Conservation (phyloP, 2,797 vertebrate species). For the Gallinago nigripennis region DNA sequence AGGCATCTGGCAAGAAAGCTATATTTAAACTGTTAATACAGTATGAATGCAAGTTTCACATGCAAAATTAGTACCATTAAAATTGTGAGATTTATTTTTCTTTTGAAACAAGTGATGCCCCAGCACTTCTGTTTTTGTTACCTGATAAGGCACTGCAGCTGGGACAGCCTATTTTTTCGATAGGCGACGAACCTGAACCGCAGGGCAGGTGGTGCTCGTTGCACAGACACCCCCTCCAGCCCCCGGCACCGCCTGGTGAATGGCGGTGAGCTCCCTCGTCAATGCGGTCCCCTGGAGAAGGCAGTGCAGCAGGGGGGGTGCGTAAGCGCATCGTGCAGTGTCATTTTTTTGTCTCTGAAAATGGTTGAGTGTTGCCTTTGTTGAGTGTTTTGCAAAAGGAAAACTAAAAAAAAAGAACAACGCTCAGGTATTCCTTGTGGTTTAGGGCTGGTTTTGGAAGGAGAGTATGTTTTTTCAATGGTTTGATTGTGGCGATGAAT, state of each 20-base stretch:
- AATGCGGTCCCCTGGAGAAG: not conserved
- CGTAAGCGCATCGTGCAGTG: fast-evolving
- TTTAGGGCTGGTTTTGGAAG: not conserved
- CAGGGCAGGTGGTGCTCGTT: conserved; percentile 16
- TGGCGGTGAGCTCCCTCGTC: not conserved
- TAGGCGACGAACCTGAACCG: not conserved
- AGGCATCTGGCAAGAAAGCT: conserved; percentile 72
- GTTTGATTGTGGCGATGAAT: not conserved
- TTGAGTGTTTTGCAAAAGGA: not conserved
- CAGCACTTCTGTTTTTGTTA: conserved; percentile 41
- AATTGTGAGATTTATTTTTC: conserved; percentile 64
- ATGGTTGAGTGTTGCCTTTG: not conserved
- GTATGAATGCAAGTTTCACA: conserved; percentile 69
- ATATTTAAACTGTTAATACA: conserved; percentile 74
- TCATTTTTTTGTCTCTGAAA: not conserved
- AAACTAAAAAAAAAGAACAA: not conserved
- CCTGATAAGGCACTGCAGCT: conserved; percentile 40
- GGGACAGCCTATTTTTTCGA: conserved; percentile 4
- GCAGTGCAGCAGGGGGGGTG: not conserved
- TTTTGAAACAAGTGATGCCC: conserved; percentile 46
- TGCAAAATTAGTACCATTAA: conserved; percentile 64
- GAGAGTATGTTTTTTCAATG: not conserved
- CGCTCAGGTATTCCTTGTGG: not conserved
- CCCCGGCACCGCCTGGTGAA: not conserved
- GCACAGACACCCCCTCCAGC: not conserved